phyloP scores from a whole-genome alignment of 1,140 invertebrate species.

The Heliconius eleuchia region DNA sequence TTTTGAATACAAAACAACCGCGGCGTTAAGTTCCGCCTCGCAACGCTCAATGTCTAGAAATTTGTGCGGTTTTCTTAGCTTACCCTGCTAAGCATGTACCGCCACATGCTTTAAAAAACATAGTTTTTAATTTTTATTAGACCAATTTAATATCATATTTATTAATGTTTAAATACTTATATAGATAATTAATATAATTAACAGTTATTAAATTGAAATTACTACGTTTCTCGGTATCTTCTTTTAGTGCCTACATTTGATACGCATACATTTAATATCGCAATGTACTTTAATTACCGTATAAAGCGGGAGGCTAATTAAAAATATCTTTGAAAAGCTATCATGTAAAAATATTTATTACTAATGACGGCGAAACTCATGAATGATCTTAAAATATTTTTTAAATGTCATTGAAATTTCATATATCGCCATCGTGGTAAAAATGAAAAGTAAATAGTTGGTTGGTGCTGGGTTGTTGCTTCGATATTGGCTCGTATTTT shows the following conservation, averaged over 20 bases:
- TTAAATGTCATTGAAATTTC: background rate
- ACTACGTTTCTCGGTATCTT: background rate
- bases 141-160: background rate
- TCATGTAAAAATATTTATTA: slow-evolving; percentile 7
- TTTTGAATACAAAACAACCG: too few relatives aligned
- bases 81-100: too few relatives aligned
- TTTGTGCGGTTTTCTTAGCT: too few relatives aligned
- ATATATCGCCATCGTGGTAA: background rate
- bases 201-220: slow-evolving; percentile 8
- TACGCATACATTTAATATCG: background rate
- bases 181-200: background rate
- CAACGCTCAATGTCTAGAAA: too few relatives aligned
- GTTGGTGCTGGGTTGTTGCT: too few relatives aligned
- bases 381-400: background rate
- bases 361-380: background rate
- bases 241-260: background rate
- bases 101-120: too few relatives aligned
- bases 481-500: too few relatives aligned
- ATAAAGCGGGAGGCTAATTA: slow-evolving; percentile 4
- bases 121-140: too few relatives aligned
- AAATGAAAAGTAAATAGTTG: too few relatives aligned
- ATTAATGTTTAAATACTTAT: background rate
- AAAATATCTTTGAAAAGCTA: slow-evolving; percentile 8
- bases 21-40: too few relatives aligned
- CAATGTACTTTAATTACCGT: slow-evolving; percentile 1